Base-by-base conservation (phyloP, 2,888 invertebrate species). In the Pantelozetes paolii region DNA sequence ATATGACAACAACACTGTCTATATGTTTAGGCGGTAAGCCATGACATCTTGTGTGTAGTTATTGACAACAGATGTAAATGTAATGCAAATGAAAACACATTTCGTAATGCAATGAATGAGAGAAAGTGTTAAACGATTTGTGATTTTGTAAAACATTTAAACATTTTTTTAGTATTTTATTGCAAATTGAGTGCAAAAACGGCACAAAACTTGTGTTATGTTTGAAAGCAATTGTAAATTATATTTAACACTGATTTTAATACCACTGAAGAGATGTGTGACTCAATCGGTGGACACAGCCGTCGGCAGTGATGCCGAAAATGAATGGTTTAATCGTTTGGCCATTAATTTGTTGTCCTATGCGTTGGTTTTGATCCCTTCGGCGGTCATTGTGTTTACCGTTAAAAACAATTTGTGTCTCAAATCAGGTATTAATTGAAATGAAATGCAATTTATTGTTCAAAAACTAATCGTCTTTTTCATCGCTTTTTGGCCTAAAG, bases 311-410 rank as follows among this genome's bases (percentile, higher is more conserved):
- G n/a, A 32, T 26, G 30, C 26, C 20, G 59, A 62, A n/a, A 62
- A 62, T 13, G 15, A 62, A 30, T 92, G 95, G 95, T 80, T 92
- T 23, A 85, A 91, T 78, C 88, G 90, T 77, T 84, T 95, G 54
- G 80, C 88, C 54, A 84, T 91, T 30, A 96, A 96, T 83, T 85
- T 93, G 73, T 85, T 92, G 23, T 94, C 94, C 18, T 97, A 96
- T 82, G 87, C 89, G 2, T 91, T 92, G n/a, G 86, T 97, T 74
- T 85, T 95, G 81, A 82, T 94, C 75, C 95, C 96, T 1, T 92
- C 92, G 69, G 76, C 74, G 15, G 32, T 78, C 54, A 64, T 78
- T 18, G 76, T 78, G 28, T 76, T 72, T 74, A 73, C 77, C 59
- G 75, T 76, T 26, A 77, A 77, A 42, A 74, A 70, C 40, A 48